These are phyloP conservation scores for Lepidocyrtinus sp. DNA, from an alignment of 2,888 invertebrate species.

Conservation along the genomic window DNA sequence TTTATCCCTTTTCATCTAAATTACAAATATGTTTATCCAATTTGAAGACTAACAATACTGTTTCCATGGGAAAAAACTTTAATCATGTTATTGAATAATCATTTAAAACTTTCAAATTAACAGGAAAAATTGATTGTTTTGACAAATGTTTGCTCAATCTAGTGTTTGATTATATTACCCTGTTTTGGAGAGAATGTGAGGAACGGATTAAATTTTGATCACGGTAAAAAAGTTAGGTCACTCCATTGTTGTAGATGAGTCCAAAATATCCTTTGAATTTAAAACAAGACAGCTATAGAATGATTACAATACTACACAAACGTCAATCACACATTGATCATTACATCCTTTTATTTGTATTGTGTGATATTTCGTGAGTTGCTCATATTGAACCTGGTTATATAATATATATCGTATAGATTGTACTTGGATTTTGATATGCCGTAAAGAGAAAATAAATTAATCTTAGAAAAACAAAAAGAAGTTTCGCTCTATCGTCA, in stretches of 20 bases:
- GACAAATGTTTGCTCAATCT: no score
- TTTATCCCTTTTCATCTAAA: no score
- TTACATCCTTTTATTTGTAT: no score
- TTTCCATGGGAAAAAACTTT: no score
- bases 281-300: slow-evolving; percentile 25
- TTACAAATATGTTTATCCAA: no score
- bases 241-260: slow-evolving; percentile 25
- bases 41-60: no score
- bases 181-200: not conserved
- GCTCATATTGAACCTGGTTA: not conserved
- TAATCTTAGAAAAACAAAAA: not conserved
- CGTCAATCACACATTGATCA: slow-evolving; percentile 2
- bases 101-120: no score
- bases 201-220: not conserved
- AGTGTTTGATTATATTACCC: no score
- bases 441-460: not conserved
- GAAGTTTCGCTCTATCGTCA: not conserved
- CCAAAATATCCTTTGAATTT: slow-evolving; percentile 23
- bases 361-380: no score
- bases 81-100: no score
- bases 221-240: not conserved
- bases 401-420: not conserved
- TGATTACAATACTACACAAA: not conserved
- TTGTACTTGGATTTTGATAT: not conserved
- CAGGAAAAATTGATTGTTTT: no score